These are phyloP conservation scores for Pipistrellus kuhlii DNA, from an alignment of 2,797 vertebrate genomes.

Conservation along the genomic window DNA sequence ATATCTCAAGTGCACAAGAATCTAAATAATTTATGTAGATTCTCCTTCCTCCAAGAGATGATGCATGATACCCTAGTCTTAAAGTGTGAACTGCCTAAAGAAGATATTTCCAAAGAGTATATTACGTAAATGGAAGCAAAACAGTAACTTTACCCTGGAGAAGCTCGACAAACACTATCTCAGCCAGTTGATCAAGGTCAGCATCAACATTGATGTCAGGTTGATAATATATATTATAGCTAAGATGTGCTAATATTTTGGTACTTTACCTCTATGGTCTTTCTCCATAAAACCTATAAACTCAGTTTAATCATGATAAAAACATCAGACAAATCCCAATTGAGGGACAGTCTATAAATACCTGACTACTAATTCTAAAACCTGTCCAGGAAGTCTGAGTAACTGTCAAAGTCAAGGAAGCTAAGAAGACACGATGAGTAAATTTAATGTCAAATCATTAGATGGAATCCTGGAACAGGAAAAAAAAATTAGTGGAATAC, in stretches of 20 bases:
- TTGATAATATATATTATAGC: neutral
- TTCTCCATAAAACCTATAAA: neutral
- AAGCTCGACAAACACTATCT: slow-evolving; percentile 37
- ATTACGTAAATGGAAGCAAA: neutral
- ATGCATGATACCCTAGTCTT: neutral
- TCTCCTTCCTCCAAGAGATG: neutral
- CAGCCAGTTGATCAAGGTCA: neutral
- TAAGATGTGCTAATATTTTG: neutral
- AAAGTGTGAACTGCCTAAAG: slow-evolving; percentile 6
- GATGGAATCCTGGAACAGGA: neutral
- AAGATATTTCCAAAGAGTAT: slow-evolving; percentile 39
- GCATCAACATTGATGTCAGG: neutral
- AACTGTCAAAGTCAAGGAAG: slow-evolving; percentile 31
- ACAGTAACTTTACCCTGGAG: neutral
- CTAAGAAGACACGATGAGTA: slow-evolving; percentile 26
- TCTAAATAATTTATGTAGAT: neutral
- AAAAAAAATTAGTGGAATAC: neutral
- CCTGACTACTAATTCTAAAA: slow-evolving; percentile 15
- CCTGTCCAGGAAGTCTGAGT: slow-evolving; percentile 24
- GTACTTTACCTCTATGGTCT: neutral
- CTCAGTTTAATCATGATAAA: slow-evolving; percentile 17
- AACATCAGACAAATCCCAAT: neutral
- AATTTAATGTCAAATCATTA: slow-evolving; percentile 26
- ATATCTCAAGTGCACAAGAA: slow-evolving; percentile 20
- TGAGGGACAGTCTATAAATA: slow-evolving; percentile 1